A percentile compares a stretch with the other conserved stretches of the same genome.
Conservation (phyloP, 2,113 vertebrate species). For the Eurystomus gularis region DNA sequence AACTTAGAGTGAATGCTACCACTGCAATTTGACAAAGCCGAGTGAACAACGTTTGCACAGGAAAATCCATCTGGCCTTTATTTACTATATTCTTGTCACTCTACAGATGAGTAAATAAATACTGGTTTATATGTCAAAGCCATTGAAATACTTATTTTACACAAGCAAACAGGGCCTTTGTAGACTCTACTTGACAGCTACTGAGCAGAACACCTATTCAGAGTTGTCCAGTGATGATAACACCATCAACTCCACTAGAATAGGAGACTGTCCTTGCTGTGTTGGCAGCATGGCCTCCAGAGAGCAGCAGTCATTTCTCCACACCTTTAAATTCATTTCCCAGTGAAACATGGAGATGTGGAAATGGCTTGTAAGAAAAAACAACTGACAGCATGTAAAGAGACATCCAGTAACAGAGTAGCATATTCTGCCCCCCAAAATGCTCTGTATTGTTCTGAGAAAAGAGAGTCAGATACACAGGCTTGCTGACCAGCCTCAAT, state of each 20-base stretch:
- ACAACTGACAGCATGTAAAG: background rate
- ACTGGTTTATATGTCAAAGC: background rate
- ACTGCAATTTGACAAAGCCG: background rate
- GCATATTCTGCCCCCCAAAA: rapidly evolving
- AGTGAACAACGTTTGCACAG: background rate
- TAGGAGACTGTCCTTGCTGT: rapidly evolving
- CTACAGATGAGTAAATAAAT: background rate
- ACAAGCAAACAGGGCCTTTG: background rate
- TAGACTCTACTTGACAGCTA: background rate
- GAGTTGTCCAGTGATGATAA: background rate
- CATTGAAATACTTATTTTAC: background rate
- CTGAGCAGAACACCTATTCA: background rate
- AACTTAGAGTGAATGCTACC: background rate
- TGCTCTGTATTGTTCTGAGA: background rate
- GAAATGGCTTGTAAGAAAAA: background rate
- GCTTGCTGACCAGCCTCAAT: background rate
- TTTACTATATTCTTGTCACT: background rate
- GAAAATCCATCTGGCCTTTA: background rate
- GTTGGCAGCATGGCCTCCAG: background rate
- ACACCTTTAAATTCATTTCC: background rate
- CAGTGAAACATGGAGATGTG: background rate
- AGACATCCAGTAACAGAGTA: background rate
- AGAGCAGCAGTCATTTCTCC: background rate
- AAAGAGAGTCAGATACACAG: background rate
- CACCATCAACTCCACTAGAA: background rate